A percentile compares a stretch with the other conserved stretches of the same genome.
phyloP scores from a whole-genome alignment of 1,140 invertebrate genomes.

The Aphelinus atriplicis region DNA sequence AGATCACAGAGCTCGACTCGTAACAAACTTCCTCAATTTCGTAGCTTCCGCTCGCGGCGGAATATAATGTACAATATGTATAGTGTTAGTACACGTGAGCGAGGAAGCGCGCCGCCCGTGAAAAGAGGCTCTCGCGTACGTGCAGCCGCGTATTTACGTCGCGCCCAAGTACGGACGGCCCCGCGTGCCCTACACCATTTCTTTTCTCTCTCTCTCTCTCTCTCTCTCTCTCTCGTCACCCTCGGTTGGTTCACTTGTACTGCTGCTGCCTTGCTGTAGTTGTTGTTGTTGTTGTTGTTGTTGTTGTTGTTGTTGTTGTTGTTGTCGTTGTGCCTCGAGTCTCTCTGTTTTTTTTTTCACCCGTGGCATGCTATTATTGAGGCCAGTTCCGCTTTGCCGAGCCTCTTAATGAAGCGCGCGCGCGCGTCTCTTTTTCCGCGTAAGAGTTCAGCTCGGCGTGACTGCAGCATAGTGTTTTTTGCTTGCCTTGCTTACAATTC shows the following conservation, averaged over 20 bases:
- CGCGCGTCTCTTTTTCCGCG: neutral
- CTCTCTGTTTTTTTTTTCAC: neutral
- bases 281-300: neutral
- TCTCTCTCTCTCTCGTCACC: neutral
- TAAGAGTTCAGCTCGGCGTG: too few relatives aligned
- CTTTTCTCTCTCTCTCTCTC: neutral
- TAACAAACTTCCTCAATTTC: too few relatives aligned
- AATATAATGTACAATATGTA: too few relatives aligned
- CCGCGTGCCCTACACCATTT: neutral
- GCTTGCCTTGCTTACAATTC: too few relatives aligned
- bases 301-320: neutral
- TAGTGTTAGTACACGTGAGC: too few relatives aligned
- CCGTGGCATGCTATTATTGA: neutral
- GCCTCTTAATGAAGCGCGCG: neutral
- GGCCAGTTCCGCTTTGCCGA: neutral
- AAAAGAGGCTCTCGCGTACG: too few relatives aligned
- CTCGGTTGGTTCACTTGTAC: neutral
- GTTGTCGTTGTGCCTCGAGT: neutral
- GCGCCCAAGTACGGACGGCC: too few relatives aligned
- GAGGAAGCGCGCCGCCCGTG: too few relatives aligned
- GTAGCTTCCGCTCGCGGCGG: too few relatives aligned
- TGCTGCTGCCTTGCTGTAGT: neutral
- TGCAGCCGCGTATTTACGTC: too few relatives aligned
- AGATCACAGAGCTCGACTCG: too few relatives aligned
- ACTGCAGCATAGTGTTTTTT: too few relatives aligned